Conservation (phyloP, 2,797 vertebrate genomes). For the Lagorchestes hirsutus region DNA sequence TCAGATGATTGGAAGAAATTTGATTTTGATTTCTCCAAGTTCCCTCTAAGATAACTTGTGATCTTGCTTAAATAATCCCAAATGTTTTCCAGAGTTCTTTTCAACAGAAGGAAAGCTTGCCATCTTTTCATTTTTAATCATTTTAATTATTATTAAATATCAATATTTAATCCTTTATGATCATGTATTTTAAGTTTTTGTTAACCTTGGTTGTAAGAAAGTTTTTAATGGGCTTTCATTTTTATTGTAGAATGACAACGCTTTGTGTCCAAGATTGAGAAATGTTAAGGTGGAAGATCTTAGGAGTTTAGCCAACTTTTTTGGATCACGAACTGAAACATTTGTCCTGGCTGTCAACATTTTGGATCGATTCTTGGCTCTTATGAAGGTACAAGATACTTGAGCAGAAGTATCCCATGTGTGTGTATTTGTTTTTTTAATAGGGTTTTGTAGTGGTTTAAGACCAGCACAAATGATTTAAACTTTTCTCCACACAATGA, state of each 20-base stretch:
- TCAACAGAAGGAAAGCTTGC: not conserved
- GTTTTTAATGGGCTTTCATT: constrained; percentile 49
- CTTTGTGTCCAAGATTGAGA: constrained; percentile 93
- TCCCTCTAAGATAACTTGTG: not conserved
- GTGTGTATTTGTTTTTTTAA: not conserved
- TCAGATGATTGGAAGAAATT: not conserved
- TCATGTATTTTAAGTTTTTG: not conserved
- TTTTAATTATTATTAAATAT: no score
- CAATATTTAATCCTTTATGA: no score
- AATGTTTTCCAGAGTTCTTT: not conserved
- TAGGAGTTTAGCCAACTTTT: constrained; percentile 97
- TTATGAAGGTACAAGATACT: constrained; percentile 92
- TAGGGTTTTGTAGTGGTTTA: constrained; percentile 17
- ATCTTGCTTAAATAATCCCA: not conserved
- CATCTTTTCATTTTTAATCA: constrained; percentile 19
- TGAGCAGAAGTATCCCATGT: not conserved
- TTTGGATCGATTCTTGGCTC: constrained; percentile 96
- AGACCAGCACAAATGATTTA: not conserved
- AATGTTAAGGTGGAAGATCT: constrained; percentile 96
- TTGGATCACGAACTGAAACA: constrained; percentile 96
- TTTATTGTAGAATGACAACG: constrained; percentile 88
- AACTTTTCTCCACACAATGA: not conserved
- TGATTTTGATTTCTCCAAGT: not conserved
- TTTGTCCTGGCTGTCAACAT: constrained; percentile 98
- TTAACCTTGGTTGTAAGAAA: constrained; percentile 27